These are phyloP conservation scores for Diuraphis noxia DNA, from an alignment of 1,140 invertebrate genomes.

Conservation along the genomic window DNA sequence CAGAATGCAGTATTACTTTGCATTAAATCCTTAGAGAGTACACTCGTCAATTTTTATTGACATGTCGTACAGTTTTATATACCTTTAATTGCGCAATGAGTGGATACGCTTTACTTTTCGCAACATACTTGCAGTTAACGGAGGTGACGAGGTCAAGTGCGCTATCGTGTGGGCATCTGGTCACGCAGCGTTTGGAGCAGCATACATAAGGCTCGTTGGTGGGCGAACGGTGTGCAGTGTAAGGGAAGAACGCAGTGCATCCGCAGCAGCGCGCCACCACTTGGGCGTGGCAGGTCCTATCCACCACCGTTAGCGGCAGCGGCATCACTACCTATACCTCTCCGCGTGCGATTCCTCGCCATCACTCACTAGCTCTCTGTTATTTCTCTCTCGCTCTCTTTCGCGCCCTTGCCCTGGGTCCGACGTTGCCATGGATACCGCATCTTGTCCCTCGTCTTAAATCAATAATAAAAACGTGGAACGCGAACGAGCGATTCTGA, in stretches of 20 bases:
- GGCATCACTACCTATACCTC: not conserved
- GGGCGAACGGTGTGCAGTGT: not conserved
- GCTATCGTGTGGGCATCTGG: conserved; percentile 21
- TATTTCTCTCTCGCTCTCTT: not conserved
- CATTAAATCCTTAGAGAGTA: not conserved
- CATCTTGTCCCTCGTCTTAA: conserved; percentile 47
- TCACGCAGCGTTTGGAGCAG: not conserved
- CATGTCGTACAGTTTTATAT: not conserved
- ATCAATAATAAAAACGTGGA: conserved; percentile 53
- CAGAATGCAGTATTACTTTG: not conserved
- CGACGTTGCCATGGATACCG: conserved; percentile 41
- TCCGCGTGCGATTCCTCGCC: not conserved
- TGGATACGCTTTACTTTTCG: not conserved
- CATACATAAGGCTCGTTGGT: not conserved
- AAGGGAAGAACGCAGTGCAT: conserved; percentile 43
- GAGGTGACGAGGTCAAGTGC: conserved; percentile 34
- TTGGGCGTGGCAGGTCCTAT: conserved; percentile 40
- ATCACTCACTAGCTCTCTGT: not conserved
- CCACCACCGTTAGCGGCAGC: not conserved
- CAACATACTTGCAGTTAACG: not conserved
- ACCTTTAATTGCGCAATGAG: not conserved
- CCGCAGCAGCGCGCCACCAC: not conserved
- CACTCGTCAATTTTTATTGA: conserved; percentile 10
- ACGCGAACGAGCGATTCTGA: not conserved
- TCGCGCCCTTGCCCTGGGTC: not conserved